These are phyloP conservation scores for Thereva nobilitata DNA, from an alignment of 2,888 invertebrate genomes.

Conservation along the genomic window DNA sequence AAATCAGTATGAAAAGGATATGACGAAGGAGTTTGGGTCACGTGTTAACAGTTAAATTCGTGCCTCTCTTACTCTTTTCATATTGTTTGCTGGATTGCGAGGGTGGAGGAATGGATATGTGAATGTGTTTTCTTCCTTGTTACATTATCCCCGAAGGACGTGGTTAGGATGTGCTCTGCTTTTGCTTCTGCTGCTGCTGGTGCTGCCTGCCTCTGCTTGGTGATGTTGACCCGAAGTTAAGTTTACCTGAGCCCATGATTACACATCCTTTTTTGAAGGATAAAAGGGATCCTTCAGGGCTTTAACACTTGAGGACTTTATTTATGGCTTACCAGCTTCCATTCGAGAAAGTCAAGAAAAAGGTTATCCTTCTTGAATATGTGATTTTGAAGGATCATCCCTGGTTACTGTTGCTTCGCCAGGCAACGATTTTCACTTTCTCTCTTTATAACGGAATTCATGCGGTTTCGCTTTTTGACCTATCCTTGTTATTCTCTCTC, in stretches of 20 bases:
- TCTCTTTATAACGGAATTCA: slow-evolving; percentile 4
- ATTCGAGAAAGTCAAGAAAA: slow-evolving; percentile 24
- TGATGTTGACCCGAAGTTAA: not conserved
- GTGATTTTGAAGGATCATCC: slow-evolving; percentile 33
- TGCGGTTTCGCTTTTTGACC: slow-evolving; percentile 16
- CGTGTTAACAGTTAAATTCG: slow-evolving; percentile 38
- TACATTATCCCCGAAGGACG: too few relatives aligned
- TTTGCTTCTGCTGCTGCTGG: too few relatives aligned
- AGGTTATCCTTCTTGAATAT: slow-evolving; percentile 34
- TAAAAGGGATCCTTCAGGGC: slow-evolving; percentile 14
- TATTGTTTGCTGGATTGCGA: not conserved
- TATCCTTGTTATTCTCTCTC: slow-evolving; percentile 23
- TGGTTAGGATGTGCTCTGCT: too few relatives aligned
- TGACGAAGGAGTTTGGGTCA: slow-evolving; percentile 31
- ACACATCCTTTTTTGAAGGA: slow-evolving; percentile 31
- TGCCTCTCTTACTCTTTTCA: slow-evolving; percentile 6
- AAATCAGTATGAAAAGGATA: slow-evolving; percentile 34
- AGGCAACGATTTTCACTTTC: slow-evolving; percentile 19
- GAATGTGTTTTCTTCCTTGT: too few relatives aligned
- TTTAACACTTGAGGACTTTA: slow-evolving; percentile 30
- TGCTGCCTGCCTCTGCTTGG: not conserved
- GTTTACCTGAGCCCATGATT: slow-evolving; percentile 34
- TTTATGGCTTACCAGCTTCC: slow-evolving; percentile 29
- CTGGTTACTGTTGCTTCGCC: slow-evolving; percentile 13
- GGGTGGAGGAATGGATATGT: too few relatives aligned